A percentile compares a stretch with the other conserved stretches of the same genome.
Conservation (phyloP, 1,140 invertebrate genomes). For the Drosophila nigromelanica region DNA sequence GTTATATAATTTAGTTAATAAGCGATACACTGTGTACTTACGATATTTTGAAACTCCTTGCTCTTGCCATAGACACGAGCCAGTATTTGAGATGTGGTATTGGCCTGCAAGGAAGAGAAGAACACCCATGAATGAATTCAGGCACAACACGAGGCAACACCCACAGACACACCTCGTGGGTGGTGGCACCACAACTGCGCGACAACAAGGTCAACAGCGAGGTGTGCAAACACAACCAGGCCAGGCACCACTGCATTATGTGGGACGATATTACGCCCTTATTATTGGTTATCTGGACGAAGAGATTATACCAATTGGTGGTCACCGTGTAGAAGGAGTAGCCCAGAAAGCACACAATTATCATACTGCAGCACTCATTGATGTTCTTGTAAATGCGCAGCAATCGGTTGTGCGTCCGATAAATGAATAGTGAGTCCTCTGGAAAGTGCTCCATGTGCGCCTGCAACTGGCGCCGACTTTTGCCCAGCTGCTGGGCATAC, state of each 20-base stretch:
- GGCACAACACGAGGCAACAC: background rate
- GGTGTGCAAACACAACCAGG: conserved; percentile 68
- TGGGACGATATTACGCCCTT: conserved; percentile 58
- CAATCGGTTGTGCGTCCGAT: conserved; percentile 78
- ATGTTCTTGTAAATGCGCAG: conserved; percentile 74
- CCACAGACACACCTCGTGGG: conserved; percentile 56
- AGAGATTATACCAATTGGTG: conserved; percentile 80
- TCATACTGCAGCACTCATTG: conserved; percentile 78
- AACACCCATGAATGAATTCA: conserved; percentile 8
- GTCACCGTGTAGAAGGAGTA: conserved; percentile 83
- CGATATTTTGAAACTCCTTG: conserved; percentile 80
- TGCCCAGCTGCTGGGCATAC: conserved; percentile 51
- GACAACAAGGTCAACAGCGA: conserved; percentile 67
- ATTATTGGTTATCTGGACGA: conserved; percentile 78
- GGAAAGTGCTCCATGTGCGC: conserved; percentile 64
- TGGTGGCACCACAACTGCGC: conserved; percentile 68
- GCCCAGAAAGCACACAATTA: conserved; percentile 75
- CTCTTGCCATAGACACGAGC: conserved; percentile 73
- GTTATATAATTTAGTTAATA: background rate
- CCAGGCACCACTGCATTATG: conserved; percentile 72
- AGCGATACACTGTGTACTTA: conserved; percentile 23
- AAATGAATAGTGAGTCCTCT: conserved; percentile 75
- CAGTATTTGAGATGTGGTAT: conserved; percentile 73
- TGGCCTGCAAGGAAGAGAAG: conserved; percentile 59
- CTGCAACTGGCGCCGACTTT: conserved; percentile 5